Percentiles rank a stretch among this genome's conserved stretches.
Conservation (phyloP, 2,888 invertebrate genomes). For the Aphodius granarius region DNA sequence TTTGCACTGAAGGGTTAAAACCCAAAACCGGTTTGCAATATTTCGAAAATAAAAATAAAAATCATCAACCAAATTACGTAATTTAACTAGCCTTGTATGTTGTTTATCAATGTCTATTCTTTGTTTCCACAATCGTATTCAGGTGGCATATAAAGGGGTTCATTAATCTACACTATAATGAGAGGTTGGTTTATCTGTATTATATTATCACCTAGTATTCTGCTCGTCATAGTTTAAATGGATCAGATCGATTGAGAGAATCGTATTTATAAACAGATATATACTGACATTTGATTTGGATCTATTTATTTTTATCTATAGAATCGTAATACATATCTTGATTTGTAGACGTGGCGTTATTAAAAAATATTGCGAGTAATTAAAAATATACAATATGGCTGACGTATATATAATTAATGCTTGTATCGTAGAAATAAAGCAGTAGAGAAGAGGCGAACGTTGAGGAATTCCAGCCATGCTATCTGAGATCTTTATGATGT, state of each 20-base stretch:
- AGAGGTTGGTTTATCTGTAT: conserved; percentile 31
- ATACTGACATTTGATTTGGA: neutral
- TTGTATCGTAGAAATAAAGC: neutral
- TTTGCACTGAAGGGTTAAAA: too few species aligned
- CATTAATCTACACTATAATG: conserved; percentile 33
- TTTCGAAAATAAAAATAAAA: too few species aligned
- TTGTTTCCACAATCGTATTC: conserved; percentile 7
- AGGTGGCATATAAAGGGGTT: conserved; percentile 6
- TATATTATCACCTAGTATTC: conserved; percentile 29
- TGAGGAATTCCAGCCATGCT: neutral
- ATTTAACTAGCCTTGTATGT: conserved; percentile 9
- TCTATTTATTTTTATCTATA: neutral
- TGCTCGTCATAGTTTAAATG: conserved; percentile 27
- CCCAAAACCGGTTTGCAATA: too few species aligned
- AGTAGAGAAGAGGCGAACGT: neutral
- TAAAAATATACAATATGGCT: neutral
- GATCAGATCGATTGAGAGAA: neutral
- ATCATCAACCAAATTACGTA: too few species aligned
- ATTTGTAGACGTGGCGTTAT: neutral
- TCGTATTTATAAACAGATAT: neutral
- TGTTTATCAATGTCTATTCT: conserved; percentile 16
- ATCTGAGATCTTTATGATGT: conserved; percentile 14
- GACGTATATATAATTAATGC: neutral
- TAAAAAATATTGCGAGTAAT: neutral
- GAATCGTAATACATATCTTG: neutral